Percentiles rank a stretch among this genome's conserved stretches.
Conservation (phyloP, 2,888 invertebrate species). For the Craniophora ligustri region DNA sequence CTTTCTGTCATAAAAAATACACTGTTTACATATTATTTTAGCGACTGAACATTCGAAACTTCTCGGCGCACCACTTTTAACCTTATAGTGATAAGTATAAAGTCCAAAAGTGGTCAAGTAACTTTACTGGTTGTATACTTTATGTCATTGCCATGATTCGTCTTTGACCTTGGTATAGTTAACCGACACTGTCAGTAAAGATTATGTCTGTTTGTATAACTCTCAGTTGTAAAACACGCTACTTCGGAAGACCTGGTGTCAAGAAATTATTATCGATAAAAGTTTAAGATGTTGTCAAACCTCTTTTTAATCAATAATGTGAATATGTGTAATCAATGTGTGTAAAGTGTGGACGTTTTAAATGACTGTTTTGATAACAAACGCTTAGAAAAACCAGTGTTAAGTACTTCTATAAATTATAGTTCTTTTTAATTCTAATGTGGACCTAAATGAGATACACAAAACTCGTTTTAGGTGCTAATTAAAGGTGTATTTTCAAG, state of each 20-base stretch:
- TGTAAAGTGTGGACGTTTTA: not conserved
- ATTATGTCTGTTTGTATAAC: not conserved
- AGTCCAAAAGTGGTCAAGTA: not conserved
- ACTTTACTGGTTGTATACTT: slow-evolving; percentile 4
- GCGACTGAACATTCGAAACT: too few species aligned
- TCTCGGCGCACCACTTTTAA: too few species aligned
- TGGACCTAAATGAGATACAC: too few species aligned
- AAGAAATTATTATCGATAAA: not conserved
- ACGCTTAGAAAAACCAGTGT: too few species aligned
- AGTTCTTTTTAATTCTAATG: too few species aligned
- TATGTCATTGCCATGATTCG: slow-evolving; percentile 14
- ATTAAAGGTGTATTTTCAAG: too few species aligned
- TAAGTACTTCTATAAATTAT: too few species aligned
- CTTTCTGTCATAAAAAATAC: too few species aligned
- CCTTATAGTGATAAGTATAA: too few species aligned
- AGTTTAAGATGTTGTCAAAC: not conserved
- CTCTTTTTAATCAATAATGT: not conserved
- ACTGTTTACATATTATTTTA: too few species aligned
- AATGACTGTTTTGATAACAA: too few species aligned
- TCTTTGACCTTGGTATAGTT: slow-evolving; percentile 33
- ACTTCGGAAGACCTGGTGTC: not conserved
- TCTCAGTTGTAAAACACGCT: not conserved
- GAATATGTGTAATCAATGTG: not conserved
- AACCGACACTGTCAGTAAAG: slow-evolving; percentile 15
- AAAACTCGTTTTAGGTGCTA: too few species aligned